A percentile compares a stretch with the other conserved stretches of the same genome.
phyloP scores from a whole-genome alignment of 1,140 invertebrate species.

The Patella vulgata region DNA sequence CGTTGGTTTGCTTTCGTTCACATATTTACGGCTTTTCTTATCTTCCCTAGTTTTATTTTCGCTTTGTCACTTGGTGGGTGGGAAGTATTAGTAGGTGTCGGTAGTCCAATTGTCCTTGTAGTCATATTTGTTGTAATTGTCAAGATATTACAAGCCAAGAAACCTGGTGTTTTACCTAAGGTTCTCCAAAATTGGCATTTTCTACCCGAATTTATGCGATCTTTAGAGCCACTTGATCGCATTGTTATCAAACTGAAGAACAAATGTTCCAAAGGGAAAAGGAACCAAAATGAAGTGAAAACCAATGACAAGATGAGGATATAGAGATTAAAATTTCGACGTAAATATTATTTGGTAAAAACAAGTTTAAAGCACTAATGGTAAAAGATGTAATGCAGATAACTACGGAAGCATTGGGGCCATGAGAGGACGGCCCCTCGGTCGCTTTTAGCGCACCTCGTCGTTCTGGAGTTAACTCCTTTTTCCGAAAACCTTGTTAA shows the following conservation, averaged over 20 bases:
- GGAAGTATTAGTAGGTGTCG: slow-evolving; percentile 48
- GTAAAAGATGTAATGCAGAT: too few relatives aligned
- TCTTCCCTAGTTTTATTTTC: slow-evolving; percentile 69
- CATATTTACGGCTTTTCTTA: slow-evolving; percentile 70
- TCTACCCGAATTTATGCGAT: slow-evolving; percentile 45
- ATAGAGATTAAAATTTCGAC: too few relatives aligned
- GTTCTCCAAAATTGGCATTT: slow-evolving; percentile 50
- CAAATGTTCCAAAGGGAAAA: slow-evolving; percentile 11
- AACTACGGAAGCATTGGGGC: too few relatives aligned
- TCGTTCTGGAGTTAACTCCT: too few relatives aligned
- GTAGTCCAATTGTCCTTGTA: slow-evolving; percentile 38
- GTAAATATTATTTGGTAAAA: too few relatives aligned
- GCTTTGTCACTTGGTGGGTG: slow-evolving; percentile 64
- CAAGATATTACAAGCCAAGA: slow-evolving; percentile 49
- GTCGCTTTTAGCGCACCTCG: too few relatives aligned
- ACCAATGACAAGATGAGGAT: too few relatives aligned
- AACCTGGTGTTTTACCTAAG: slow-evolving; percentile 38
- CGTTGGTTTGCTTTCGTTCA: slow-evolving; percentile 74
- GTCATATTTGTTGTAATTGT: slow-evolving; percentile 43
- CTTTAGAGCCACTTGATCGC: slow-evolving; percentile 48
- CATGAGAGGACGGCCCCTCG: too few relatives aligned
- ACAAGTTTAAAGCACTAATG: too few relatives aligned
- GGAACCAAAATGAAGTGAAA: neutral
- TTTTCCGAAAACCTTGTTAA: too few relatives aligned
- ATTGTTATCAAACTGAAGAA: slow-evolving; percentile 3